These are phyloP conservation scores for Subanguina moxae DNA, from an alignment of 1,140 invertebrate species.

Conservation along the genomic window DNA sequence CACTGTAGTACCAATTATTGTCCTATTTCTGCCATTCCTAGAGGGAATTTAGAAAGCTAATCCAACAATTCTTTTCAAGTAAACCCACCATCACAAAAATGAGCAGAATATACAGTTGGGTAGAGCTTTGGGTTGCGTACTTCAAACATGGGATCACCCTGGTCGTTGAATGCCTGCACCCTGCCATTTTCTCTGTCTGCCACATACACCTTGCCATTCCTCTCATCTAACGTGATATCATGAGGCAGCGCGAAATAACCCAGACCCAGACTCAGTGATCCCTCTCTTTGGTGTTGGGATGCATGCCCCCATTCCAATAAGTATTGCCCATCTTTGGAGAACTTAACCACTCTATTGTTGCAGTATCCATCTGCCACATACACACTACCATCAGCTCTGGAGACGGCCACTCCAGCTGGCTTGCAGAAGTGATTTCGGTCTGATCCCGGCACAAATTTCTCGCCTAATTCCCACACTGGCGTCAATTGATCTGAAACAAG, in stretches of 20 bases:
- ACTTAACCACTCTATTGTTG: slow-evolving; percentile 83
- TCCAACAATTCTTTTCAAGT: not conserved
- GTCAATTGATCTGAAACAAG: slow-evolving; percentile 7
- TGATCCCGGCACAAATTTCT: slow-evolving; percentile 74
- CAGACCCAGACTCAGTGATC: slow-evolving; percentile 34
- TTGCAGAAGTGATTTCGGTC: slow-evolving; percentile 81
- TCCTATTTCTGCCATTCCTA: too few species aligned
- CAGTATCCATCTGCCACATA: slow-evolving; percentile 90
- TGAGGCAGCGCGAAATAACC: slow-evolving; percentile 75
- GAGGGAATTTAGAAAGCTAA: too few species aligned
- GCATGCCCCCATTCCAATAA: slow-evolving; percentile 46
- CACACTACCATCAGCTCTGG: slow-evolving; percentile 73
- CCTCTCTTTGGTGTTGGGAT: slow-evolving; percentile 12
- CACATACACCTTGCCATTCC: slow-evolving; percentile 73
- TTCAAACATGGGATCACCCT: slow-evolving; percentile 44
- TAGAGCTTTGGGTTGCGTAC: slow-evolving; percentile 34
- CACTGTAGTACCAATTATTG: too few species aligned
- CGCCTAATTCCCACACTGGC: slow-evolving; percentile 61
- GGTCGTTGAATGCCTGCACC: slow-evolving; percentile 70
- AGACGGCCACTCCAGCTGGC: slow-evolving; percentile 81
- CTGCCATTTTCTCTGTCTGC: slow-evolving; percentile 87
- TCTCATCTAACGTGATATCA: slow-evolving; percentile 73
- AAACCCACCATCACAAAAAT: slow-evolving; percentile 37
- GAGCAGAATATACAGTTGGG: slow-evolving; percentile 43
- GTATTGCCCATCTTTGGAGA: slow-evolving; percentile 67